Percentiles rank a stretch among this genome's conserved stretches.
Conservation (phyloP, 2,888 invertebrate species). For the Chorisops tibialis region DNA sequence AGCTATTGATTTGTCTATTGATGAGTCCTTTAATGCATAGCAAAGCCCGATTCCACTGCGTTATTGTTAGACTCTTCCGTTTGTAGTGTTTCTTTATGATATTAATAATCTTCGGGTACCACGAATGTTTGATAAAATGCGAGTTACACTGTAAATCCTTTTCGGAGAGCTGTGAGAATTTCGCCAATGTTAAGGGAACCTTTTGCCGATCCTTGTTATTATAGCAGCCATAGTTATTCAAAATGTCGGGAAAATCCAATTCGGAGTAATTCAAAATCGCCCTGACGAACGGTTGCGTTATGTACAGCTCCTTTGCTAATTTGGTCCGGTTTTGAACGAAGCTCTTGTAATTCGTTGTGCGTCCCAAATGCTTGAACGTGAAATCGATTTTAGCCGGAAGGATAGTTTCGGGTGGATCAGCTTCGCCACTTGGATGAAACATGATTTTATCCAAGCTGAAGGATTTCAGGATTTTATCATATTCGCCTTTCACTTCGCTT, state of each 20-base stretch:
- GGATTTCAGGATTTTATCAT: constrained; percentile 59
- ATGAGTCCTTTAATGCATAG: constrained; percentile 54
- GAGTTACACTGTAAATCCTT: constrained; percentile 49
- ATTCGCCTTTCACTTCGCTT: constrained; percentile 57
- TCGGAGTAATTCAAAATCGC: constrained; percentile 47
- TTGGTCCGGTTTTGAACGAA: constrained; percentile 59
- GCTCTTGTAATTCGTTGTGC: constrained; percentile 58
- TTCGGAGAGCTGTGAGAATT: constrained; percentile 42
- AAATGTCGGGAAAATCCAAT: constrained; percentile 47
- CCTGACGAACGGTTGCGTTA: constrained; percentile 63
- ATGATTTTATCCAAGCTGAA: constrained; percentile 64
- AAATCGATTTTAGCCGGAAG: constrained; percentile 40
- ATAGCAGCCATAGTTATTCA: constrained; percentile 46
- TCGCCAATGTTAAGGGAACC: constrained; percentile 34
- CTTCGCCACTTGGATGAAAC: constrained; percentile 55
- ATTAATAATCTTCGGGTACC: constrained; percentile 50
- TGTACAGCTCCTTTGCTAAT: constrained; percentile 58
- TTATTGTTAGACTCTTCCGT: constrained; percentile 39
- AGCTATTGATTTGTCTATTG: constrained; percentile 62
- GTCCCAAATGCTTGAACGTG: constrained; percentile 58
- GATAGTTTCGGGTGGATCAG: not conserved
- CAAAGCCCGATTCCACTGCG: constrained; percentile 47
- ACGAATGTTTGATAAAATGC: constrained; percentile 49
- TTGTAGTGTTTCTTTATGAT: constrained; percentile 45
- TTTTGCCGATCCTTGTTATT: constrained; percentile 32